Conservation (phyloP, 2,113 vertebrate species). For the Chloropsis hardwickii region DNA sequence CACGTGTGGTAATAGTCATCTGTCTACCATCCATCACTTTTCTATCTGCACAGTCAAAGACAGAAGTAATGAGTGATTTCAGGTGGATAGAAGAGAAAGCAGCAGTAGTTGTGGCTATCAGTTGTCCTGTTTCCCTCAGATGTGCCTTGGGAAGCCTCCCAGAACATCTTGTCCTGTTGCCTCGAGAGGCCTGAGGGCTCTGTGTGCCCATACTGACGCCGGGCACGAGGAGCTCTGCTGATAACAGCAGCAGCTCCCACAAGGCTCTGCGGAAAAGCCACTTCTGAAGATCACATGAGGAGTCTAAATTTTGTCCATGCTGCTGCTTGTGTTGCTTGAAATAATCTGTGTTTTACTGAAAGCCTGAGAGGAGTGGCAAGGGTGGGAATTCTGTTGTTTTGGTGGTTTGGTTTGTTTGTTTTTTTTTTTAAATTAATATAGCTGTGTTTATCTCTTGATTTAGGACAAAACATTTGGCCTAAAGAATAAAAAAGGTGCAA, state of each 20-base stretch:
- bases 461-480: conserved; percentile 98
- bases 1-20: accelerated
- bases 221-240: accelerated
- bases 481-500: conserved; percentile 98
- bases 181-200: not conserved
- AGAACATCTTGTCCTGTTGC: not conserved
- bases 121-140: not conserved
- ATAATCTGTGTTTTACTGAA: not conserved
- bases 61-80: not conserved
- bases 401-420: not conserved
- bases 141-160: not conserved
- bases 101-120: not conserved
- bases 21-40: not conserved
- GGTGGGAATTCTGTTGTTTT: not conserved
- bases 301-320: not conserved
- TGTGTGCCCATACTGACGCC: accelerated
- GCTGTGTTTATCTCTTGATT: not conserved
- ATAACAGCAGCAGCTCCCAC: not conserved
- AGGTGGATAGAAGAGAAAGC: accelerated
- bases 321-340: not conserved
- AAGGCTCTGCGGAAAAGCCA: not conserved
- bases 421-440: not conserved
- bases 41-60: not conserved
- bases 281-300: not conserved
- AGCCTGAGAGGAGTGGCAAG: not conserved